Evolutionary conservation across 2,888 invertebrate genomes (phyloP).

Genomic region (Phoenoteleia sp.): DNA sequence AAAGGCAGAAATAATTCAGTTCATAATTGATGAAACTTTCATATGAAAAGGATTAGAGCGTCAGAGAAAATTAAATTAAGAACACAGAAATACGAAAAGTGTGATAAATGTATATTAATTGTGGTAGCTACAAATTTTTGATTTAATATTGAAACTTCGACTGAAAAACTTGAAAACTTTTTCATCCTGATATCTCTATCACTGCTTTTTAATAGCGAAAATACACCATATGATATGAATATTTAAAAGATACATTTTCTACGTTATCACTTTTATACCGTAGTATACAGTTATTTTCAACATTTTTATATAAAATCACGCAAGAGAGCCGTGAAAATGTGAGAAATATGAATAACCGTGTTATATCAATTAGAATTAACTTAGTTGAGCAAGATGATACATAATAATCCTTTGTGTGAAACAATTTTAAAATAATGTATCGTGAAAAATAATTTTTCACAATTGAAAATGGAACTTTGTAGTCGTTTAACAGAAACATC

Average conservation of each 20-base stretch:
- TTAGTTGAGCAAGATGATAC: background rate
- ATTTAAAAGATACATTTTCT: constrained; percentile 23
- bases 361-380: constrained; percentile 5
- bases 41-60: too few species aligned
- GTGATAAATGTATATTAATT: too few species aligned
- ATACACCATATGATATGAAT: background rate
- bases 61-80: too few species aligned
- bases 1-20: constrained; percentile 31
- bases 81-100: too few species aligned
- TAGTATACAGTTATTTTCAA: background rate
- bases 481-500: constrained; percentile 2
- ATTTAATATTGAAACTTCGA: too few species aligned
- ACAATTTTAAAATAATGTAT: background rate
- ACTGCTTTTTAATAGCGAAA: background rate
- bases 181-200: background rate
- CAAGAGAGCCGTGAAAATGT: background rate
- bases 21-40: constrained; percentile 15
- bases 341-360: constrained; percentile 15
- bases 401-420: background rate
- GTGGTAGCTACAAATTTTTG: too few species aligned
- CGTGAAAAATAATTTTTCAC: constrained; percentile 9
- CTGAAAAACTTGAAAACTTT: background rate
- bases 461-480: background rate
- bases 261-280: constrained; percentile 11
- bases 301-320: background rate